Percentiles rank a stretch among this genome's conserved stretches.
Evolutionary conservation across 2,113 vertebrate species (phyloP).

Genomic region (Martes martes): DNA sequence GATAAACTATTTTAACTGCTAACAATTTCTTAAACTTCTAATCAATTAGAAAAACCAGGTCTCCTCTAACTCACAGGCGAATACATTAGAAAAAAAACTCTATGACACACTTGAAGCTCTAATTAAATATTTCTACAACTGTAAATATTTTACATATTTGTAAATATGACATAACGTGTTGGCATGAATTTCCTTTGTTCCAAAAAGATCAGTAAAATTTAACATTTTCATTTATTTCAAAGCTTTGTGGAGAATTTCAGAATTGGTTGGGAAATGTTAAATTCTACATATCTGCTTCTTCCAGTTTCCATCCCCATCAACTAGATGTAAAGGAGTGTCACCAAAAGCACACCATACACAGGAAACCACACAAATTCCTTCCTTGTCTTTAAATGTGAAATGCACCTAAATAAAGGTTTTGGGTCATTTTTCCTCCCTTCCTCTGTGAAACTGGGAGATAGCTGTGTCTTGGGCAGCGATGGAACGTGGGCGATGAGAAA

Average conservation of each 20-base stretch:
- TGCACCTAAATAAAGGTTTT: neutral
- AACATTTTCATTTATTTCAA: constrained; percentile 65
- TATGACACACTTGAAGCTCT: neutral
- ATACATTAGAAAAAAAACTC: neutral
- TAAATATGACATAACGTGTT: neutral
- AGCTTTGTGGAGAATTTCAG: neutral
- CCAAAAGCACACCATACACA: neutral
- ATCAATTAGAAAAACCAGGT: neutral
- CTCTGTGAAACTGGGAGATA: neutral
- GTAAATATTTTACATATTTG: neutral
- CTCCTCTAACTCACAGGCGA: neutral
- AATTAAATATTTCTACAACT: neutral
- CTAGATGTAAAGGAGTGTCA: constrained; percentile 51
- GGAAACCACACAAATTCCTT: neutral
- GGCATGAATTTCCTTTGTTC: constrained; percentile 35
- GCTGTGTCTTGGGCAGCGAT: neutral
- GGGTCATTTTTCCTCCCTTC: neutral
- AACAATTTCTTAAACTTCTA: neutral
- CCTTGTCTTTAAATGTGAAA: neutral
- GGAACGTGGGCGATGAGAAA: neutral
- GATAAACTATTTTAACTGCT: neutral
- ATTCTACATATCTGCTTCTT: constrained; percentile 26
- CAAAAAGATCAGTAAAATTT: constrained; percentile 3
- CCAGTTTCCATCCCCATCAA: constrained; percentile 64
- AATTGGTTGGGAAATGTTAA: constrained; percentile 4